Evolutionary conservation across 1,140 invertebrate species (phyloP).

Genomic region (Phocides pigmalion): DNA sequence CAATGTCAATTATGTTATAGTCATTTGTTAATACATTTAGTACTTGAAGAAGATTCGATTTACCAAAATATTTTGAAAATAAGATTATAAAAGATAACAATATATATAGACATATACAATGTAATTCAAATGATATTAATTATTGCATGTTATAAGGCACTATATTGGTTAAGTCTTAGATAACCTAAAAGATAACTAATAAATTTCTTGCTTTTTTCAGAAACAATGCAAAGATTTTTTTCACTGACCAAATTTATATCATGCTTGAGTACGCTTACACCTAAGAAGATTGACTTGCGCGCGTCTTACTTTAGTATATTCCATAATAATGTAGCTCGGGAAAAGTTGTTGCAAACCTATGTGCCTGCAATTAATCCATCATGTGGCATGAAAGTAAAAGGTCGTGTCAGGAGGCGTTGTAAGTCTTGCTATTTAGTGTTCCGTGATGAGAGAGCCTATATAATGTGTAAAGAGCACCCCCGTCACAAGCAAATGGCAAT

Average conservation of each 20-base stretch:
- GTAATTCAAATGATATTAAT: too few relatives aligned
- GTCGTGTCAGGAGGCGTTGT: conserved; percentile 84
- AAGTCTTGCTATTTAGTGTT: conserved; percentile 90
- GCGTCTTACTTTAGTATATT: conserved; percentile 51
- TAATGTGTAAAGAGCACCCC: conserved; percentile 89
- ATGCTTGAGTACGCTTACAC: conserved; percentile 10
- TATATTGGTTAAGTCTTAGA: background rate
- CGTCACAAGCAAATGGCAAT: conserved; percentile 92
- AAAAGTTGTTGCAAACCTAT: conserved; percentile 51
- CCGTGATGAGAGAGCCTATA: conserved; percentile 87
- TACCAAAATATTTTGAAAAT: too few relatives aligned
- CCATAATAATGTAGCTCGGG: conserved; percentile 43
- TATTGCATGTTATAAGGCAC: too few relatives aligned
- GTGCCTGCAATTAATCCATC: conserved; percentile 52
- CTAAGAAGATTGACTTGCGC: conserved; percentile 3
- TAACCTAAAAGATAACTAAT: conserved; percentile 23
- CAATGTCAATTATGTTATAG: too few relatives aligned
- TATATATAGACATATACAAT: too few relatives aligned
- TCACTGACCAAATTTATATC: conserved; percentile 47
- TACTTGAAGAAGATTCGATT: too few relatives aligned
- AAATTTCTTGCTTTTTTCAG: conserved; percentile 40
- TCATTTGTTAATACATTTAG: too few relatives aligned
- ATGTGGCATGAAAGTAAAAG: conserved; percentile 72
- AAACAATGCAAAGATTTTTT: conserved; percentile 61
- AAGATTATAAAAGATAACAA: too few relatives aligned